phyloP scores from a whole-genome alignment of 2,113 vertebrate genomes.

The Psittacus erithacus region DNA sequence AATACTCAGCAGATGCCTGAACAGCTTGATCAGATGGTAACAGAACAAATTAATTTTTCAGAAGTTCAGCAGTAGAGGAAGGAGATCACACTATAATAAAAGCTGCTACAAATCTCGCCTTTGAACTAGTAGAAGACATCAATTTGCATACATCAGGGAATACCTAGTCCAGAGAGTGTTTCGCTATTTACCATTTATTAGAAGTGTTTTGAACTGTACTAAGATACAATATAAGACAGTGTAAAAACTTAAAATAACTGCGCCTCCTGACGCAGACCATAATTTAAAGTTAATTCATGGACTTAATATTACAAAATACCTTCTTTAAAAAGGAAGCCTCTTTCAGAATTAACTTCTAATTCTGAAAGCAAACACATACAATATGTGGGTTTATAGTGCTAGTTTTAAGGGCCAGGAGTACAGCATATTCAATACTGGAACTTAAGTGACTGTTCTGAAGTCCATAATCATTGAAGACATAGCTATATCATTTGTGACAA shows the following conservation, averaged over 20 bases:
- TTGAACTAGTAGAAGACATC: conserved; percentile 27
- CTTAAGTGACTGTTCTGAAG: background rate
- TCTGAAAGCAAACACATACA: background rate
- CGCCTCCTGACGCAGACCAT: background rate
- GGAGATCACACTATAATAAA: background rate
- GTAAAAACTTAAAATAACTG: background rate
- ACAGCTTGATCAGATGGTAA: conserved; percentile 27
- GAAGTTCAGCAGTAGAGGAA: background rate
- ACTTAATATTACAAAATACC: background rate
- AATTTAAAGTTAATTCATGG: background rate
- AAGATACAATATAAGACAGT: background rate
- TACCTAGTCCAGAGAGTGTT: background rate
- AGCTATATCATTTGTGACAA: background rate
- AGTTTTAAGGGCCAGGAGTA: background rate
- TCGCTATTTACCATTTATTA: conserved; percentile 14
- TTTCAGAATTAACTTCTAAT: background rate
- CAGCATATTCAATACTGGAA: background rate
- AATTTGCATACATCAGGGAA: conserved; percentile 11
- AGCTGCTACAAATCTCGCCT: conserved; percentile 25
- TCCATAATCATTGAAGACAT: background rate
- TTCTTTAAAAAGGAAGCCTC: background rate
- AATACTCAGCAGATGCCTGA: conserved; percentile 38
- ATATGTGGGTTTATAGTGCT: background rate
- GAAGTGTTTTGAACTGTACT: background rate
- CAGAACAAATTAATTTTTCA: conserved; percentile 54